Conservation (phyloP, 2,113 vertebrate species). For the Aptenodytes forsteri region DNA sequence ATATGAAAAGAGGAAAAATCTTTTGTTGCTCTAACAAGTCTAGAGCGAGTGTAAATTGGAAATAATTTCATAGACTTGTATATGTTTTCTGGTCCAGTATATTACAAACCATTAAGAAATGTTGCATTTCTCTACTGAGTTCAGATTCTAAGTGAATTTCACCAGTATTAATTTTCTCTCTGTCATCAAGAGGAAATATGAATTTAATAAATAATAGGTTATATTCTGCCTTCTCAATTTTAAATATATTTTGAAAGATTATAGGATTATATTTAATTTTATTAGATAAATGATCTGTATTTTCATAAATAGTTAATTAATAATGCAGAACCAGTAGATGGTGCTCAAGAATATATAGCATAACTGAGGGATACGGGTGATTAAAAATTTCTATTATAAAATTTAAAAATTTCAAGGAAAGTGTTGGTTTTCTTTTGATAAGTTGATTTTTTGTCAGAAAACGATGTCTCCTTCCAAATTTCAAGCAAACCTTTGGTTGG, state of each 20-base stretch:
- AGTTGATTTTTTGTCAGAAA: background rate
- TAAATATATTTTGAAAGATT: background rate
- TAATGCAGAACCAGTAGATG: constrained; percentile 56
- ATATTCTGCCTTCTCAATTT: background rate
- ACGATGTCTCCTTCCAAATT: background rate
- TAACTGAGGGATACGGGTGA: background rate
- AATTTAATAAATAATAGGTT: background rate
- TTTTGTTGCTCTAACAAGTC: background rate
- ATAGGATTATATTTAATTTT: background rate
- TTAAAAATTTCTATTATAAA: background rate
- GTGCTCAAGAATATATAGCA: constrained; percentile 42
- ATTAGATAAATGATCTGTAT: background rate
- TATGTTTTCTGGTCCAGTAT: background rate
- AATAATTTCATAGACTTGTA: background rate
- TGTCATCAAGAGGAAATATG: background rate
- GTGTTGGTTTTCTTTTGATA: background rate
- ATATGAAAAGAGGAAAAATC: background rate
- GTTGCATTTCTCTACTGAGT: background rate
- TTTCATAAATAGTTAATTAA: constrained; percentile 33
- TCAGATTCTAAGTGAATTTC: background rate
- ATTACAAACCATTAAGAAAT: background rate
- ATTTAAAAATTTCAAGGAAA: background rate
- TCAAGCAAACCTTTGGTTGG: background rate
- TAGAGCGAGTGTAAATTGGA: background rate
- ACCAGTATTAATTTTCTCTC: background rate